Conservation (phyloP, 92 coral and sea anemone genomes). For the Parazoanthus atlanticus region DNA sequence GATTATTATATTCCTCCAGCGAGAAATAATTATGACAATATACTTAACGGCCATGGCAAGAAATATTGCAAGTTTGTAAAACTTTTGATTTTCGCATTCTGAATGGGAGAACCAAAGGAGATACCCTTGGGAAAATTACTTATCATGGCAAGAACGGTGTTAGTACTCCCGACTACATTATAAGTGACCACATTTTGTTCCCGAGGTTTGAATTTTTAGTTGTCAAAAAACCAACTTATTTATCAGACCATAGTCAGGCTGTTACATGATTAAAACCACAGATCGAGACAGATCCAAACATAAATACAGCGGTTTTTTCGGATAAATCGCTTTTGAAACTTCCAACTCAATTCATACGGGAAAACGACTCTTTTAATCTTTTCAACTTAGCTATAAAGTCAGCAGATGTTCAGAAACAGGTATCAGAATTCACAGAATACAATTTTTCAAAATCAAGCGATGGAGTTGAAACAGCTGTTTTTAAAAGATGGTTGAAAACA, state of each 20-base stretch:
- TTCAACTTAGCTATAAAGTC: slow-evolving; percentile 25
- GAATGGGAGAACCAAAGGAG: slow-evolving; percentile 60
- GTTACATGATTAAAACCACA: not conserved
- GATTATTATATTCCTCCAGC: not conserved
- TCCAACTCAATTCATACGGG: slow-evolving; percentile 47
- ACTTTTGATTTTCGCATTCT: slow-evolving; percentile 47
- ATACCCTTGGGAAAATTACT: slow-evolving; percentile 46
- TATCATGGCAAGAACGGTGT: slow-evolving; percentile 46
- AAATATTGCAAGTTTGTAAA: slow-evolving; percentile 53
- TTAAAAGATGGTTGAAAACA: not conserved
- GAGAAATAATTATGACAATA: slow-evolving; percentile 51
- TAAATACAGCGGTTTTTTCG: not conserved
- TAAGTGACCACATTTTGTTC: slow-evolving; percentile 27
- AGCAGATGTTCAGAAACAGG: slow-evolving; percentile 19
- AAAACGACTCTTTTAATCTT: slow-evolving; percentile 26
- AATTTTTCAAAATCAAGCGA: slow-evolving; percentile 6
- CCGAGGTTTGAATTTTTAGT: slow-evolving; percentile 28
- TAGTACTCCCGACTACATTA: slow-evolving; percentile 46
- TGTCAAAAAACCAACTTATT: slow-evolving; percentile 45
- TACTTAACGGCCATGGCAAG: slow-evolving; percentile 51
- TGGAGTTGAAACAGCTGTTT: slow-evolving; percentile 27
- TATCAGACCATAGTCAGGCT: slow-evolving; percentile 42
- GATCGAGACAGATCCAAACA: slow-evolving; percentile 3
- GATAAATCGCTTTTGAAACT: not conserved
- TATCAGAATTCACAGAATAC: slow-evolving; percentile 10